Evolutionary conservation across 2,888 invertebrate species (phyloP).

Genomic region (Didymodactylos carnosus): DNA sequence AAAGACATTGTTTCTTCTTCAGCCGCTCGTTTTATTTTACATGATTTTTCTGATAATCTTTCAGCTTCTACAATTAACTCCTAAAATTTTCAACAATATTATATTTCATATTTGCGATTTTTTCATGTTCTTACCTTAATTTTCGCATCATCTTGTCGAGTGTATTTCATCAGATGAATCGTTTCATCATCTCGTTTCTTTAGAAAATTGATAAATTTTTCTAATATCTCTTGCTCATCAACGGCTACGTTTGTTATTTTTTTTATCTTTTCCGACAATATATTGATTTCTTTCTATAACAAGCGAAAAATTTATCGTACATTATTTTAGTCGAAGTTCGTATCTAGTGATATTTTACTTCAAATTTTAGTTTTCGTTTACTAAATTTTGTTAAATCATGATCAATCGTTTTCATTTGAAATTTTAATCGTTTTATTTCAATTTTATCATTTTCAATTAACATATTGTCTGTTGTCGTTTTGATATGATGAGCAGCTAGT

Average conservation of each 20-base stretch:
- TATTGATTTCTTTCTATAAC: not conserved
- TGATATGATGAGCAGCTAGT: slow-evolving; percentile 27
- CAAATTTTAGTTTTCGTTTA: slow-evolving; percentile 31
- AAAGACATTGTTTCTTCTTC: slow-evolving; percentile 31
- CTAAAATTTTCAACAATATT: slow-evolving; percentile 16
- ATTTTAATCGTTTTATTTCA: slow-evolving; percentile 29
- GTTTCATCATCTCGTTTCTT: slow-evolving; percentile 33
- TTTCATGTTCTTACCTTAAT: slow-evolving; percentile 22
- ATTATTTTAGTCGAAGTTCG: not conserved
- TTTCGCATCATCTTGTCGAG: slow-evolving; percentile 32
- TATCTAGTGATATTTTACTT: slow-evolving; percentile 19
- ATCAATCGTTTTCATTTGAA: slow-evolving; percentile 26
- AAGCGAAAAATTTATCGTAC: no score
- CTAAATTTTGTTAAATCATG: slow-evolving; percentile 28
- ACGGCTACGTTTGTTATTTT: not conserved
- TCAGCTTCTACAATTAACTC: slow-evolving; percentile 30
- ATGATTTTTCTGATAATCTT: slow-evolving; percentile 26
- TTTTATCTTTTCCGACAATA: not conserved
- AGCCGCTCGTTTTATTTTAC: slow-evolving; percentile 22
- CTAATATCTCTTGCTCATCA: slow-evolving; percentile 23
- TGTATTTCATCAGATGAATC: slow-evolving; percentile 32
- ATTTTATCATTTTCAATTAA: slow-evolving; percentile 27
- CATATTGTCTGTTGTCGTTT: slow-evolving; percentile 30
- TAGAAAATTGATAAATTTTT: slow-evolving; percentile 34
- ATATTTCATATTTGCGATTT: not conserved